A percentile compares a stretch with the other conserved stretches of the same genome.
phyloP scores from a whole-genome alignment of 1,140 invertebrate genomes.

The Sinonovacula constricta region DNA sequence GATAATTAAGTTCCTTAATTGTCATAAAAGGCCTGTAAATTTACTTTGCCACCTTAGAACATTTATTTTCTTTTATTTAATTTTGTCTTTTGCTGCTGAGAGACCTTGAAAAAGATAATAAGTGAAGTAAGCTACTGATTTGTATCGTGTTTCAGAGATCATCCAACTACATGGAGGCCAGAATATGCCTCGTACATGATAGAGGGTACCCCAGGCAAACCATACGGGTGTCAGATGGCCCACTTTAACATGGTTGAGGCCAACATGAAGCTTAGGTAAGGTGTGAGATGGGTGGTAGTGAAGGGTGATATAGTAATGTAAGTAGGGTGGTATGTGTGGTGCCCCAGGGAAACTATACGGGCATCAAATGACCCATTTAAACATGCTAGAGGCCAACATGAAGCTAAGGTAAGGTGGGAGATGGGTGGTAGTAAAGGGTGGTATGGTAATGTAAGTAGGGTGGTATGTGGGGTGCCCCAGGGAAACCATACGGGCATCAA shows the following conservation, averaged over 20 bases:
- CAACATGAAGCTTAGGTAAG: constrained; percentile 94
- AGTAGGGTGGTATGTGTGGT: too few relatives aligned
- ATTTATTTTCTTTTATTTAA: background rate
- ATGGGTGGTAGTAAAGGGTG: too few relatives aligned
- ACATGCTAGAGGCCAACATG: too few relatives aligned
- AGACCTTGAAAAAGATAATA: background rate
- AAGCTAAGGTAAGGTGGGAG: too few relatives aligned
- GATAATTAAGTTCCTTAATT: background rate
- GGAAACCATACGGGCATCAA: too few relatives aligned
- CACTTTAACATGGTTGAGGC: constrained; percentile 99
- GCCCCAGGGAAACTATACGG: too few relatives aligned
- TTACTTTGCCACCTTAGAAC: background rate
- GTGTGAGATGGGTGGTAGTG: too few relatives aligned
- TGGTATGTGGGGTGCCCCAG: too few relatives aligned
- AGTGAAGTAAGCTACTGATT: too few relatives aligned
- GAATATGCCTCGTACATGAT: constrained; percentile 99
- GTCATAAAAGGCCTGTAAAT: background rate
- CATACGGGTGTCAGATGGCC: constrained; percentile 88
- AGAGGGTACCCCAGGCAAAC: constrained; percentile 99
- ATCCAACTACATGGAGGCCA: constrained; percentile 88
- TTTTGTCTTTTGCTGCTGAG: background rate
- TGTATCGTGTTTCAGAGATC: constrained; percentile 59
- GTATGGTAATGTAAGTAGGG: too few relatives aligned
- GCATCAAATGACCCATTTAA: too few relatives aligned
- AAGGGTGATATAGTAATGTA: too few relatives aligned